Base-by-base conservation (phyloP, 92 coral and sea anemone genomes). In the Bergia sp. region DNA sequence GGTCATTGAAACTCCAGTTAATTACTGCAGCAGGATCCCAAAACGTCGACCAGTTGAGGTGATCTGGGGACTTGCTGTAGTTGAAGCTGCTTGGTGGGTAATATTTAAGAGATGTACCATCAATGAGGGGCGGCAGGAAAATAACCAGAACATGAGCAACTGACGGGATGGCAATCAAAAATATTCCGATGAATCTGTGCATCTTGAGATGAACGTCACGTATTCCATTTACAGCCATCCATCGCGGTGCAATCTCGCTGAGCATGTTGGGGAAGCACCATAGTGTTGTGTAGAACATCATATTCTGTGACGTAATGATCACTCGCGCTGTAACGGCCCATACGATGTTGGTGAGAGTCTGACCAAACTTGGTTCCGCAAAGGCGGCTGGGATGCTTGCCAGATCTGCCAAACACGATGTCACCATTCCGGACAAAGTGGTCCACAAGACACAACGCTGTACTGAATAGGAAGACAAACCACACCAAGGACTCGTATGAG, bases 291-390 rank as follows among this genome's bases (percentile, higher is more conserved):
- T 88, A 91, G 89, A 91, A 89, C 93, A 91, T 91, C 42, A 91
- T 73, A 67, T 91, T 91, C 90, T 91, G 93, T 36, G 93, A 84
- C 2, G 93, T 89, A 10, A 91, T 91, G 39, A 91, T 73, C 45
- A 91, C 45, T 40, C 93, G 93, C 21, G 93, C 93, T 1, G 93
- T 91, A 76, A 91, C 88, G 16, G 93, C 93, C 93, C 93, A 91
- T 73, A 91, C 92, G 37, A 91, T 57, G 47, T 91, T 91, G 81
- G 93, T 89, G n/a, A 89, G 72, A 5, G 93, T 91, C 72, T 91
- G 92, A 8, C 93, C 93, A 7, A 89, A 72, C 44, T 89, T 79
- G 7, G 93, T 89, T 75, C 93, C 93, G 89, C 93, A 78, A 37
- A 91, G 29, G 36, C 89, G 92, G n/a, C 41, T 45, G 2, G 93